Conservation (phyloP, 2,113 vertebrate species). For the Scortum barcoo region DNA sequence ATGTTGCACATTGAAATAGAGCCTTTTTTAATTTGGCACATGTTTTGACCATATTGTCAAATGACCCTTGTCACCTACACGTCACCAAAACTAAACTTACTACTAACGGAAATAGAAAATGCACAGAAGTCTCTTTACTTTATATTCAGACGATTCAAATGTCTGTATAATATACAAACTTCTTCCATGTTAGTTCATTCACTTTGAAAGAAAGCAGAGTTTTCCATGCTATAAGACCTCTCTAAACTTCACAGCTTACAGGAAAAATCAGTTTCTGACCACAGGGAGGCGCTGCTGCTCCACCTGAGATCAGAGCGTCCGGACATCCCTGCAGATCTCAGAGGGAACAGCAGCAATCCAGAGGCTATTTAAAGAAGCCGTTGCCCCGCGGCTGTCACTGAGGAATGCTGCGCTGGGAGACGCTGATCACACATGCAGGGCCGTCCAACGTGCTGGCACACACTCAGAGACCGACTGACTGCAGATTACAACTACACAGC, state of each 20-base stretch:
- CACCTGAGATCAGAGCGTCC: conserved; percentile 20
- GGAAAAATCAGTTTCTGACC: conserved; percentile 1
- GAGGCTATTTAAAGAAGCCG: conserved; percentile 73
- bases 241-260: neutral
- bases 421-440: conserved; percentile 28
- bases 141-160: too few species aligned
- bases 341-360: neutral
- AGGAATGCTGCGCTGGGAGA: conserved; percentile 55
- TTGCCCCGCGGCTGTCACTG: conserved; percentile 72
- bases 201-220: neutral
- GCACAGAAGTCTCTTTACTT: too few species aligned
- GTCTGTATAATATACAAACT: too few species aligned
- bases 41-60: too few species aligned
- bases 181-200: neutral
- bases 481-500: conserved; percentile 14
- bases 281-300: conserved; percentile 72
- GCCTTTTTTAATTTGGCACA: too few species aligned
- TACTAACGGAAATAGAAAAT: too few species aligned
- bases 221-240: neutral
- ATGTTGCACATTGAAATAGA: too few species aligned
- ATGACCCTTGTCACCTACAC: too few species aligned
- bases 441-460: neutral
- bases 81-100: too few species aligned
- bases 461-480: neutral
- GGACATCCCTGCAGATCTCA: neutral